Evolutionary conservation across 2,888 invertebrate genomes (phyloP).

Genomic region (Drosophila prolongata): DNA sequence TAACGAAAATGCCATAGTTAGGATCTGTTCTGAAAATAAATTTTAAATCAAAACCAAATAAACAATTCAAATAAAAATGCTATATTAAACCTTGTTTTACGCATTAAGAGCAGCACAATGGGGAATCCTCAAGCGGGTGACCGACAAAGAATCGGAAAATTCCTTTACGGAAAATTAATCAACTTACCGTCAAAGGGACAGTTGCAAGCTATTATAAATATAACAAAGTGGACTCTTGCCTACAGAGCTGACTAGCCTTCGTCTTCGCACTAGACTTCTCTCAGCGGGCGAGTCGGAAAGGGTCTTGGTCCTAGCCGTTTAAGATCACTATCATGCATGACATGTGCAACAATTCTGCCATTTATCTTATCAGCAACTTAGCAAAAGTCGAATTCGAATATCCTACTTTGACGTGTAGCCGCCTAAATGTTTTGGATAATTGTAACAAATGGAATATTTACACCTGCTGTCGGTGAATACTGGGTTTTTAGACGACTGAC

Average conservation of each 20-base stretch:
- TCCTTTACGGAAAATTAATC: slow-evolving; percentile 53
- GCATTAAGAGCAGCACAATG: slow-evolving; percentile 28
- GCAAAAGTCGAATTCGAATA: slow-evolving; percentile 52
- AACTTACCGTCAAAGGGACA: slow-evolving; percentile 51
- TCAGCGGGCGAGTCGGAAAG: slow-evolving; percentile 53
- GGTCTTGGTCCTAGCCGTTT: slow-evolving; percentile 20
- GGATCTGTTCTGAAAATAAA: too few relatives aligned
- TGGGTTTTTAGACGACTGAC: slow-evolving; percentile 43
- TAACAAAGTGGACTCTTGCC: slow-evolving; percentile 49
- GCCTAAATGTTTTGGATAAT: slow-evolving; percentile 68
- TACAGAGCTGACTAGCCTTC: slow-evolving; percentile 29
- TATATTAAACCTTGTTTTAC: too few relatives aligned
- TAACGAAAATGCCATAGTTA: too few relatives aligned
- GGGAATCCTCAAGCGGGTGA: slow-evolving; percentile 29
- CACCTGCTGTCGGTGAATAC: slow-evolving; percentile 55
- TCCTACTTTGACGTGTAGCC: slow-evolving; percentile 39
- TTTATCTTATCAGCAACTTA: slow-evolving; percentile 73
- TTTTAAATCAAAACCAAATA: too few relatives aligned
- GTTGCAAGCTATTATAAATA: slow-evolving; percentile 57
- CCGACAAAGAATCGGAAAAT: slow-evolving; percentile 18
- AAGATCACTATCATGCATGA: slow-evolving; percentile 52
- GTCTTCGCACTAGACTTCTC: slow-evolving; percentile 18
- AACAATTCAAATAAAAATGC: too few relatives aligned
- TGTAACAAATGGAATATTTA: slow-evolving; percentile 66
- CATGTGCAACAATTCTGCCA: slow-evolving; percentile 61